Base-by-base conservation (phyloP, 2,797 vertebrate genomes). In the Sebastes taczanowskii region DNA sequence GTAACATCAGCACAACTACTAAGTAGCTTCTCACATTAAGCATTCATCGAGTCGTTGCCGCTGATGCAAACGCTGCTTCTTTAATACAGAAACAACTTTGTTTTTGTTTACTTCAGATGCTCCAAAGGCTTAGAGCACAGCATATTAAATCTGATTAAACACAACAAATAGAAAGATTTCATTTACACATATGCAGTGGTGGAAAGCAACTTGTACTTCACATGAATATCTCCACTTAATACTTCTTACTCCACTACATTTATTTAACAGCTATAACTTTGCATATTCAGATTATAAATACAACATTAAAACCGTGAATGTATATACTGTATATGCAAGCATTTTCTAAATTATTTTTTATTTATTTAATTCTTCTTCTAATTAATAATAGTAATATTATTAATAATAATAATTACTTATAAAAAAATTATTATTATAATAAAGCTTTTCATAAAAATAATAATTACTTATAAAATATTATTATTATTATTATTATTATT, bases 1-100 rank as follows among this genome's bases (percentile, higher is more conserved):
- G 86, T 82, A 90, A 32, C 78, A 87, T 88, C 90, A 89, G 88
- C 89, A 87, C 80, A 84, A 72, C 81, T 20, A 27, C 55, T 23
- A 53, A 53, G 78, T 23, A 81, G 80, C 78, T 81, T 70, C 80
- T 72, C 61, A 56, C 87, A 89, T 90, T 81, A 88, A 81, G 70
- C 71, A 85, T 90, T 89, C 81, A 91, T 32, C 10, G 52, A 82
- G 70, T 35, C 32, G 11, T 35, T 83, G 79, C 35, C 73, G 76
- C 60, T 74, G 78, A 84, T 65, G 75, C 70, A 81, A 79, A 88
- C 32, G 2, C 49, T 79, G 25, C n/a, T 14, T 69, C 25, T 71
- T 81, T 42, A 77, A 68, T 34, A 16, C 7, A 22, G 25, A 49
- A n/a, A 63, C 23, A 69, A 59, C 22, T 77, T 74, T 49, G 18